A percentile compares a stretch with the other conserved stretches of the same genome.
These are phyloP conservation scores for Nematolebias whitei DNA, from an alignment of 2,113 vertebrate species.

Conservation along the genomic window DNA sequence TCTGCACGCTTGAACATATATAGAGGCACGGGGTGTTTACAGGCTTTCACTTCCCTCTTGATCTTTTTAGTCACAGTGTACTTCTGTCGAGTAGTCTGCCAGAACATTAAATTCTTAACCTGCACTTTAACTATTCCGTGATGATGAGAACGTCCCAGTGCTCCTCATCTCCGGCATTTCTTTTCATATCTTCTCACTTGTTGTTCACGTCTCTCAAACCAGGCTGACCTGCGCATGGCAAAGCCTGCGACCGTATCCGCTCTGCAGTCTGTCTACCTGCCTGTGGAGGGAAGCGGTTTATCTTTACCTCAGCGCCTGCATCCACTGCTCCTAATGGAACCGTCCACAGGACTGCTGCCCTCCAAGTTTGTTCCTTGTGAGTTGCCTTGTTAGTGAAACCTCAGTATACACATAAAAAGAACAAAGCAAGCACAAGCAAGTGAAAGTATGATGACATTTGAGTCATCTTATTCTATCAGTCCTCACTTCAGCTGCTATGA, in stretches of 20 bases:
- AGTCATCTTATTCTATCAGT: not conserved
- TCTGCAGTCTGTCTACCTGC: conserved; percentile 81
- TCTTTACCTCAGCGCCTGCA: conserved; percentile 82
- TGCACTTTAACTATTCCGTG: not conserved
- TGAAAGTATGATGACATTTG: not conserved
- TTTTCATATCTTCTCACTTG: not conserved
- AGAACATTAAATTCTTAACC: not conserved
- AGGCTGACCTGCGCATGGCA: conserved; percentile 79
- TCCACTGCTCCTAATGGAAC: conserved; percentile 91
- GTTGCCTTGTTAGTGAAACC: conserved; percentile 28
- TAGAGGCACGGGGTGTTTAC: conserved; percentile 31
- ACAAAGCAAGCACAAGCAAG: not conserved
- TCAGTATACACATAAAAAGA: not conserved
- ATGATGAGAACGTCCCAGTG: not conserved
- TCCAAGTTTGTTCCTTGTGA: conserved; percentile 84
- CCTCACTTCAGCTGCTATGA: not conserved
- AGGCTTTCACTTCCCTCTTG: conserved; percentile 59
- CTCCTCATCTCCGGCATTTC: not conserved
- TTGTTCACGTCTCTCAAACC: conserved; percentile 19
- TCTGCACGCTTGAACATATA: conserved; percentile 6
- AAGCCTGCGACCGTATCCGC: conserved; percentile 69
- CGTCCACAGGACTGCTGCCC: conserved; percentile 81
- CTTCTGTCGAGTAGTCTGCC: not conserved
- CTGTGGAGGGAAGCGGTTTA: conserved; percentile 76
- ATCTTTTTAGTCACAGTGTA: conserved; percentile 10